phyloP scores from a whole-genome alignment of 1,140 invertebrate species.

The Onthophagus taurus region DNA sequence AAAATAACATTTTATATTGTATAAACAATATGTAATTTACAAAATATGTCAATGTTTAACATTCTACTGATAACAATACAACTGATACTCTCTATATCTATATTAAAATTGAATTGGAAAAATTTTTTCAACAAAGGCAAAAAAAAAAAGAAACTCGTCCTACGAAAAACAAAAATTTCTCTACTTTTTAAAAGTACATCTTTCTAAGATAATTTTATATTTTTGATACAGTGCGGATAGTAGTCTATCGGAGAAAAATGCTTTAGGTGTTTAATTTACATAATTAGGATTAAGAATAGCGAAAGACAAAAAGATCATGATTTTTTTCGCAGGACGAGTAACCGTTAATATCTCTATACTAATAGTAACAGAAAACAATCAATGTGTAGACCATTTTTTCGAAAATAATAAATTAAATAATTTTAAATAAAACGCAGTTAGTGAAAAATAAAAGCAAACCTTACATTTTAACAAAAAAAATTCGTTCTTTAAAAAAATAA shows the following conservation, averaged over 20 bases:
- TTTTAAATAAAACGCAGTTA: too few relatives aligned
- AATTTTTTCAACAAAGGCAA: too few relatives aligned
- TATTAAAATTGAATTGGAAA: too few relatives aligned
- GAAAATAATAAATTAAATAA: too few relatives aligned
- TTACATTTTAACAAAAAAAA: neutral
- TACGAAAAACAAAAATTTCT: constrained; percentile 1
- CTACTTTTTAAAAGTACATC: constrained; percentile 1
- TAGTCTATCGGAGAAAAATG: constrained; percentile 3
- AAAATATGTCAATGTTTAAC: too few relatives aligned
- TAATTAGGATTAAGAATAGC: constrained; percentile 2
- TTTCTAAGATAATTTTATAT: constrained; percentile 14
- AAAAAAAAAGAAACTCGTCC: neutral
- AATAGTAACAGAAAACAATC: constrained; percentile 16
- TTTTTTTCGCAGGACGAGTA: constrained; percentile 5
- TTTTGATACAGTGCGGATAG: constrained; percentile 15
- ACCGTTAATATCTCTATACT: neutral
- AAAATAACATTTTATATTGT: too few relatives aligned
- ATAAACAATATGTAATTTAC: too few relatives aligned
- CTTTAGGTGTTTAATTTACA: constrained; percentile 9
- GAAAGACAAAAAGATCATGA: too few relatives aligned
- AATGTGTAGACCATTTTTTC: constrained; percentile 20
- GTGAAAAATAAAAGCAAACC: too few relatives aligned
- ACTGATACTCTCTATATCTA: too few relatives aligned
- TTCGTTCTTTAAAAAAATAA: constrained; percentile 6
- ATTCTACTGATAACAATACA: too few relatives aligned